Evolutionary conservation across 2,888 invertebrate genomes (phyloP).

Genomic region (Drosophila fungiperda): DNA sequence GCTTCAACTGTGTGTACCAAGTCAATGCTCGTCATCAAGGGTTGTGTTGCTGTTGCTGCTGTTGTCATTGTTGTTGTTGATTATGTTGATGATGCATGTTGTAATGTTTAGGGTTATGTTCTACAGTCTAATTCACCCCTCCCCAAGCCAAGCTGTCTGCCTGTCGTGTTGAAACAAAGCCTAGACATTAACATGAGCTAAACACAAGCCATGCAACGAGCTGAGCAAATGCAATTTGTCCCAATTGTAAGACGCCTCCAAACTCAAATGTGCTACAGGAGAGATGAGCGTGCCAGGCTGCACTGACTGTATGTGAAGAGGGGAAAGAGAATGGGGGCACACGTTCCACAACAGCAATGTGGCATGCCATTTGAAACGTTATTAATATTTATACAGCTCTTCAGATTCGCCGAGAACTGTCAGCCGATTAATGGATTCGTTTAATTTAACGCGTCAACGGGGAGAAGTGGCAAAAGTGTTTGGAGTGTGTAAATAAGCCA

Average conservation of each 20-base stretch:
- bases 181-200: constrained; percentile 48
- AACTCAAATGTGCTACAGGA: not conserved
- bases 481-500: too few species aligned
- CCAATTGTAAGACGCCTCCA: constrained; percentile 68
- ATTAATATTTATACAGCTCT: constrained; percentile 78
- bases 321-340: not conserved
- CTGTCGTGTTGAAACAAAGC: constrained; percentile 39
- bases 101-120: constrained; percentile 77
- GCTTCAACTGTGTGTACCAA: constrained; percentile 32
- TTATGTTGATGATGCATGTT: constrained; percentile 79
- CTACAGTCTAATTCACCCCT: not conserved
- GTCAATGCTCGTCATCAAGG: constrained; percentile 8
- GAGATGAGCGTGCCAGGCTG: not conserved
- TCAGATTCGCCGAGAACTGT: constrained; percentile 28
- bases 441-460: constrained; percentile 21
- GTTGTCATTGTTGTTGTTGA: constrained; percentile 61
- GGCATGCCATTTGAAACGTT: constrained; percentile 69
- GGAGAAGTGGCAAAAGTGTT: not conserved
- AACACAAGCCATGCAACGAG: constrained; percentile 50
- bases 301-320: not conserved
- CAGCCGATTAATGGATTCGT: constrained; percentile 47
- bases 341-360: constrained; percentile 29
- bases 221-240: constrained; percentile 83
- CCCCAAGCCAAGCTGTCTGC: not conserved
- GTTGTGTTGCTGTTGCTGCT: constrained; percentile 26